Conservation (phyloP, 2,888 invertebrate genomes). For the Caenorhabditis angaria region DNA sequence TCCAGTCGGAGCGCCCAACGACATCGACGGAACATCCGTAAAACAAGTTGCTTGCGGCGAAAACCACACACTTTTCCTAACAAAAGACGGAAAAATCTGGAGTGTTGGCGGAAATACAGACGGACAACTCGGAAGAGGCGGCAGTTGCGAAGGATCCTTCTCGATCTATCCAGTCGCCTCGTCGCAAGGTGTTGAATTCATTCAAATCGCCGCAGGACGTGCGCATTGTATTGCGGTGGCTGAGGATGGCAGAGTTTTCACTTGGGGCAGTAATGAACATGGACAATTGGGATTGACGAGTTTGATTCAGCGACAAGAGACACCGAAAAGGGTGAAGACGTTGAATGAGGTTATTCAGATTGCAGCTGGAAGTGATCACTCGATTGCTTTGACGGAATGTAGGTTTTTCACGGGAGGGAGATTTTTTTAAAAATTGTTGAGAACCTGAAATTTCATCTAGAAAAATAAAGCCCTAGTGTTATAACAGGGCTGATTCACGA, state of each 20-base stretch:
- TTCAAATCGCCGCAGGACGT: slow-evolving; percentile 60
- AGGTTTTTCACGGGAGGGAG: neutral
- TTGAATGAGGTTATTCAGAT: slow-evolving; percentile 82
- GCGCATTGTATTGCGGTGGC: slow-evolving; percentile 59
- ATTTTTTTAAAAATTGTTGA: neutral
- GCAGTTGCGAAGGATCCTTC: slow-evolving; percentile 50
- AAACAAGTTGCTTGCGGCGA: slow-evolving; percentile 58
- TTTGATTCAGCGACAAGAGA: slow-evolving; percentile 24
- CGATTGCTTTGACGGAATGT: slow-evolving; percentile 86
- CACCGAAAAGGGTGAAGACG: slow-evolving; percentile 48
- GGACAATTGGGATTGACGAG: slow-evolving; percentile 81
- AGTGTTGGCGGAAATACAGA: slow-evolving; percentile 60
- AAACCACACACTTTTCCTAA: slow-evolving; percentile 60
- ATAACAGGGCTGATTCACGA: too few relatives aligned
- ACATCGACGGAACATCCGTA: slow-evolving; percentile 45
- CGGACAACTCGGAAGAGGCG: slow-evolving; percentile 53
- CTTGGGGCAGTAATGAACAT: slow-evolving; percentile 91
- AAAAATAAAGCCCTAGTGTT: too few relatives aligned
- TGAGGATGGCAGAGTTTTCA: slow-evolving; percentile 78
- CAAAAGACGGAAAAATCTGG: slow-evolving; percentile 61
- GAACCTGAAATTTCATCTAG: too few relatives aligned
- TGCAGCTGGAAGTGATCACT: slow-evolving; percentile 85
- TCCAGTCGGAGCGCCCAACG: slow-evolving; percentile 56
- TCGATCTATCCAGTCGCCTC: slow-evolving; percentile 59
- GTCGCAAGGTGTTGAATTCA: slow-evolving; percentile 39